These are phyloP conservation scores for Apostichopus japonicus DNA, from an alignment of 35 echinoderm and acorn worm genomes.

Conservation along the genomic window DNA sequence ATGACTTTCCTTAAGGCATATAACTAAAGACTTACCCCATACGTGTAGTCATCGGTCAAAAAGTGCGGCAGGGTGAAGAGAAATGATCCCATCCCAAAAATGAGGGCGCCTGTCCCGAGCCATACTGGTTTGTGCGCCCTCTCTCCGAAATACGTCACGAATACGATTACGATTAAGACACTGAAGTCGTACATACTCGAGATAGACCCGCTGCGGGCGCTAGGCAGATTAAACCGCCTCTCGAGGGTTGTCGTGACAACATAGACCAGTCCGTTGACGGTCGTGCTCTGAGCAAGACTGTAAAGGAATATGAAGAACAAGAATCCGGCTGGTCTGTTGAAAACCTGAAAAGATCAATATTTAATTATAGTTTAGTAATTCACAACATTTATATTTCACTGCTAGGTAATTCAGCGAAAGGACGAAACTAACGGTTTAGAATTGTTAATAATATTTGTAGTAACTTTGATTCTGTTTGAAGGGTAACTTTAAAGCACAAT, in stretches of 20 bases:
- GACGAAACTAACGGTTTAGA: too few relatives aligned
- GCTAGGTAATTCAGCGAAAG: background rate
- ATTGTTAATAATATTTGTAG: background rate
- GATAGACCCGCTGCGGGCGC: slow-evolving; percentile 71
- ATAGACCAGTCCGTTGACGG: slow-evolving; percentile 75
- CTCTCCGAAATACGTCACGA: slow-evolving; percentile 81
- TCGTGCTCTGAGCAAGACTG: slow-evolving; percentile 71
- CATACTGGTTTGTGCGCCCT: slow-evolving; percentile 73
- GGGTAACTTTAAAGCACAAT: background rate
- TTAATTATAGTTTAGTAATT: background rate
- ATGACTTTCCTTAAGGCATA: background rate
- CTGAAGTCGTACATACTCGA: slow-evolving; percentile 73
- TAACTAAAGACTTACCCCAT: slow-evolving; percentile 6
- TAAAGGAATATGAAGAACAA: slow-evolving; percentile 57
- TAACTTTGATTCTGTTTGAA: background rate
- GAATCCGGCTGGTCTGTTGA: slow-evolving; percentile 66
- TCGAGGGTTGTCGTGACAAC: slow-evolving; percentile 72
- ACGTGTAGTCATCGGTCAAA: slow-evolving; percentile 55
- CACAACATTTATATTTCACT: background rate
- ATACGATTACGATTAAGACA: slow-evolving; percentile 69
- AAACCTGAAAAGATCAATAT: slow-evolving; percentile 1
- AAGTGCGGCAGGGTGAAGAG: slow-evolving; percentile 79
- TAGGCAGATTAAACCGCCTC: slow-evolving; percentile 70
- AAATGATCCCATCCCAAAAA: slow-evolving; percentile 71
- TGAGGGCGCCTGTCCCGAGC: slow-evolving; percentile 74